Evolutionary conservation across 2,797 vertebrate species (phyloP).

Genomic region (Darevskia mixta): DNA sequence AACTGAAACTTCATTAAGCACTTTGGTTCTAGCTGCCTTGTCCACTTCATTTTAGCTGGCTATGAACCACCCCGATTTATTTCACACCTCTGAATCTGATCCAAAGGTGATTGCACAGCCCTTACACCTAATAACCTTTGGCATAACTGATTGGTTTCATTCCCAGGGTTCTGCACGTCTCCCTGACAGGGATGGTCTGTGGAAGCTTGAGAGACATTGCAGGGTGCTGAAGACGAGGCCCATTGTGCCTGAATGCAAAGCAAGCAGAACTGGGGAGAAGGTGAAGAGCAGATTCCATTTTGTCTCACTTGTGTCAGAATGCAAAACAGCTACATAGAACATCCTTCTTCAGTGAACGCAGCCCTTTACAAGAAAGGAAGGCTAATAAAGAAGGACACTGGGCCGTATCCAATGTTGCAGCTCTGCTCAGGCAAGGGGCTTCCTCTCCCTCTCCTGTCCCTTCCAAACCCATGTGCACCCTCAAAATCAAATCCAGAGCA

Average conservation of each 20-base stretch:
- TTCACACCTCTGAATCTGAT: not conserved
- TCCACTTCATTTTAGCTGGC: not conserved
- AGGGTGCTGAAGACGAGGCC: not conserved
- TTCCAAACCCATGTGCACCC: too few relatives aligned
- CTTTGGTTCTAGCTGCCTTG: not conserved
- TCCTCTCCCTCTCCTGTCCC: too few relatives aligned
- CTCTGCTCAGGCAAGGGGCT: too few relatives aligned
- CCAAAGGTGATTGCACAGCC: not conserved
- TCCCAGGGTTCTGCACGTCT: not conserved
- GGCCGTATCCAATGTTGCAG: too few relatives aligned
- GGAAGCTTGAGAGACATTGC: not conserved
- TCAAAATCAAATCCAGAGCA: not conserved
- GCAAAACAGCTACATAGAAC: not conserved
- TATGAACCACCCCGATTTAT: not conserved
- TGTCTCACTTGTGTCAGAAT: not conserved
- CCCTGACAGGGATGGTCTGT: too few relatives aligned
- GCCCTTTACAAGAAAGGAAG: not conserved
- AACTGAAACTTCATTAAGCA: not conserved
- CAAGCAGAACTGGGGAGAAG: not conserved
- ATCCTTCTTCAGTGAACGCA: not conserved
- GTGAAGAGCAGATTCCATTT: not conserved
- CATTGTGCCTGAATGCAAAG: not conserved
- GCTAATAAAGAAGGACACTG: not conserved
- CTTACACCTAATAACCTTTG: not conserved
- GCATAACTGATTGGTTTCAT: not conserved